Evolutionary conservation across 2,888 invertebrate genomes (phyloP).

Genomic region (Physocephala rufipes): DNA sequence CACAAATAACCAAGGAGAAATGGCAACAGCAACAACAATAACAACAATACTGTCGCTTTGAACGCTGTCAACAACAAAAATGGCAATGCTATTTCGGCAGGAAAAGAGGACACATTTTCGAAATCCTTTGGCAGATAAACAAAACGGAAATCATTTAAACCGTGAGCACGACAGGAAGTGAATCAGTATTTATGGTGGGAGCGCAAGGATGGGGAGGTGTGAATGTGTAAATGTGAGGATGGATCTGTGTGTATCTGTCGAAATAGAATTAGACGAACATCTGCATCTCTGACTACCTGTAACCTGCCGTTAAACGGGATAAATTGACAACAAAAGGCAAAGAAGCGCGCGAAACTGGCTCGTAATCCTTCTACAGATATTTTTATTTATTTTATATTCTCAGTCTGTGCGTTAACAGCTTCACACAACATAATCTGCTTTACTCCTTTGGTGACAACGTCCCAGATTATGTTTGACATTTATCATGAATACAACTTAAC

Average conservation of each 20-base stretch:
- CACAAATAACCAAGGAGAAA: not conserved
- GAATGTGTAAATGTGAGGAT: not conserved
- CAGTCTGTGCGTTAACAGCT: constrained; percentile 24
- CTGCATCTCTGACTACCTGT: not conserved
- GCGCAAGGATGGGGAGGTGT: too few relatives aligned
- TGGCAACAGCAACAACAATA: not conserved
- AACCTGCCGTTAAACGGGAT: constrained; percentile 1
- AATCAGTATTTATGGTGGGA: not conserved
- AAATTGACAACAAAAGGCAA: constrained; percentile 11
- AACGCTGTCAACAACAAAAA: constrained; percentile 4
- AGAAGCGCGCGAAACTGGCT: not conserved
- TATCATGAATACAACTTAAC: constrained; percentile 21
- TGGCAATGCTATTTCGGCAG: not conserved
- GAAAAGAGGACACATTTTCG: not conserved
- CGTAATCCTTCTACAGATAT: not conserved
- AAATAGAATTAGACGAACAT: not conserved
- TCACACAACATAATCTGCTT: constrained; percentile 30
- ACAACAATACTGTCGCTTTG: not conserved
- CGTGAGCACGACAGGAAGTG: constrained; percentile 10
- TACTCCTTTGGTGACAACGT: constrained; percentile 14
- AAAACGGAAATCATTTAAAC: constrained; percentile 40
- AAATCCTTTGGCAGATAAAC: constrained; percentile 25
- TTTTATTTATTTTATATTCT: not conserved
- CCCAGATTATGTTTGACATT: constrained; percentile 31
- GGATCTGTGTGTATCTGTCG: not conserved